Base-by-base conservation (phyloP, 1,140 invertebrate species). In the Vollenhovia emeryi region DNA sequence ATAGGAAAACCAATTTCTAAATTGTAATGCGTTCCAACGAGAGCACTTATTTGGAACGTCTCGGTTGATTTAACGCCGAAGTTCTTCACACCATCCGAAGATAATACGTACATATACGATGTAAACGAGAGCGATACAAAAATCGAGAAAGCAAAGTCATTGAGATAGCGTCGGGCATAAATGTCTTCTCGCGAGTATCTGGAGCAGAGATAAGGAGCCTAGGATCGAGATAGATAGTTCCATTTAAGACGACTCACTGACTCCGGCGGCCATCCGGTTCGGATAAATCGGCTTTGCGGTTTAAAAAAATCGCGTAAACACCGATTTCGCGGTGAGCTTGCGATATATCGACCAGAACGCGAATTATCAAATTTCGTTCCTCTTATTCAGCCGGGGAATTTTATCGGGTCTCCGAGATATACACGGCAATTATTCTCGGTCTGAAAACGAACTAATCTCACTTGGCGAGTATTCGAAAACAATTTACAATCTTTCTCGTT, bases 181-280 rank as follows among this genome's bases (percentile, higher is more conserved):
- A 86, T 87, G 74, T 87, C 52, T 75, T 84, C 79, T 68, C 48
- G n/a, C 43, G 27, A 59, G 76, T 85, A 86, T 80, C 66, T 83
- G 30, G 75, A 74, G 27, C 76, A 83, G 62, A 68, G 75, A 87
- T 74, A 80, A 74, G 59, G 33, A 13, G 80, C 30, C 24, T 76
- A 50, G 24, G 48, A 76, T 62, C 43, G 43, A 43, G 18, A 84
- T 60, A 48, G 48, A 40, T 5, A 55, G 21, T 74, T 74, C 52
- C 40, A 40, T 84, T n/a, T 76, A 64, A 84, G 45, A 76, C 40
- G 30, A 21, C 43, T 76, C 30, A 36, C 33, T 33, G 18, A 27
- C 40, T 62, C 9, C 43, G 4, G 9, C 18, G 43, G n/a, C 40
- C 36, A 60, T 83, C 9, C 15, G 52, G 15, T 50, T 69, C 50